Evolutionary conservation across 2,888 invertebrate genomes (phyloP), one percentile per base, ranked within the genome.

Genomic region (Unio delphinus): DNA sequence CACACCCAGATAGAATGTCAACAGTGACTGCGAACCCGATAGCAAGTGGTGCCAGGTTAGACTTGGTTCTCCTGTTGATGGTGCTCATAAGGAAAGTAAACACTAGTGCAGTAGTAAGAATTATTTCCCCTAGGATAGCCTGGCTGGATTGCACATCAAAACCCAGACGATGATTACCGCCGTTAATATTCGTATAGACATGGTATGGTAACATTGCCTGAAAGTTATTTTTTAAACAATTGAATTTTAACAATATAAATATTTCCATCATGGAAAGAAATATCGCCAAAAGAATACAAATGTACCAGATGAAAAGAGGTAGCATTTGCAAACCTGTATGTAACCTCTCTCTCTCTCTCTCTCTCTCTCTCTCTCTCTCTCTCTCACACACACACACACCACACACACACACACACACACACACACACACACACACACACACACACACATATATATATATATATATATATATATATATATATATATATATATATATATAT

Each of bases 21-120:
- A 85, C 88, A 28, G 80, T 72, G 7, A 90, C 83, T 1, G 88
- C 84, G 30, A 89, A 78, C 28, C 90, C 90, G 61, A 89, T 89
- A 23, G 87, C 89, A 7, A 90, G 72, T 1, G 89, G 88, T 7
- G 87, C 88, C 28, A 89, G 73, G 2, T 56, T 56, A 4, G 79
- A 70, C 64, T 80, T 79, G 62, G 67, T 81, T 55, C 76, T 69
- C 11, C 78, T 75, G 74, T 90, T 89, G 6, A 90, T 85, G 6
- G 90, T 89, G 4, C 86, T 80, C 69, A 87, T 67, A 11, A 91
- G 81, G 34, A 90, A 86, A 0, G 86, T 83, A 18, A 85, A 82
- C 6, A 89, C 87, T 20, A 90, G 72, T 15, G 80, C 61, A 1
- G 70, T 67, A 4, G 83, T 82, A 34, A 83, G 69, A 30, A 83